phyloP scores from a whole-genome alignment of 2,797 vertebrate species.

The Etheostoma nigrum region DNA sequence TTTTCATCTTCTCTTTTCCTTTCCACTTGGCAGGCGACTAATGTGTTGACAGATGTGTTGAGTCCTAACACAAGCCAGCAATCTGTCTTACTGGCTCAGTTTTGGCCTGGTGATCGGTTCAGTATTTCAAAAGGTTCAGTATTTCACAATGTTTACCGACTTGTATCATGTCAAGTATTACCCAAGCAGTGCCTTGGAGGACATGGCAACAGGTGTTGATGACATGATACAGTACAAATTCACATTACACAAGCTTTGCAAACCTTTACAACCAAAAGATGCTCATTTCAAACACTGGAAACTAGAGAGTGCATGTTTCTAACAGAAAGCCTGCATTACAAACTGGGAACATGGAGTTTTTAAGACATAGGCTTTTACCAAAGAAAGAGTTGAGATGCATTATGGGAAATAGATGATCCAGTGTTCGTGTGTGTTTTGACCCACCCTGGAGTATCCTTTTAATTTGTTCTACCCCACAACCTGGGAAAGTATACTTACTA shows the following conservation, averaged over 20 bases:
- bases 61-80: slow-evolving; percentile 7
- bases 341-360: too few relatives aligned
- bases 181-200: neutral
- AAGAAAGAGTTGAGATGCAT: neutral
- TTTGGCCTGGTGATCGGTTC: slow-evolving; percentile 7
- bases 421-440: neutral
- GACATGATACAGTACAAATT: neutral
- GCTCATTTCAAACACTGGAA: too few relatives aligned
- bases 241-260: neutral
- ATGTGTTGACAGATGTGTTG: slow-evolving; percentile 52
- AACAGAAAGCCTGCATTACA: too few relatives aligned
- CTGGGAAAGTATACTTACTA: neutral
- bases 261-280: too few relatives aligned
- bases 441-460: neutral
- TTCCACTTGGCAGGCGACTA: slow-evolving; percentile 33
- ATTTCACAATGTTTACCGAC: neutral
- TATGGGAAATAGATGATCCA: neutral
- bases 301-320: too few relatives aligned
- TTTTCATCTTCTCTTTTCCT: slow-evolving; percentile 17
- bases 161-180: neutral
- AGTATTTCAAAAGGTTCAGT: slow-evolving; percentile 14
- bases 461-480: too few relatives aligned
- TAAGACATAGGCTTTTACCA: neutral
- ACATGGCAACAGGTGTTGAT: neutral
- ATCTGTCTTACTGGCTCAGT: slow-evolving; percentile 37